Base-by-base conservation (phyloP, 1,140 invertebrate genomes). In the Chlorops oryzae region DNA sequence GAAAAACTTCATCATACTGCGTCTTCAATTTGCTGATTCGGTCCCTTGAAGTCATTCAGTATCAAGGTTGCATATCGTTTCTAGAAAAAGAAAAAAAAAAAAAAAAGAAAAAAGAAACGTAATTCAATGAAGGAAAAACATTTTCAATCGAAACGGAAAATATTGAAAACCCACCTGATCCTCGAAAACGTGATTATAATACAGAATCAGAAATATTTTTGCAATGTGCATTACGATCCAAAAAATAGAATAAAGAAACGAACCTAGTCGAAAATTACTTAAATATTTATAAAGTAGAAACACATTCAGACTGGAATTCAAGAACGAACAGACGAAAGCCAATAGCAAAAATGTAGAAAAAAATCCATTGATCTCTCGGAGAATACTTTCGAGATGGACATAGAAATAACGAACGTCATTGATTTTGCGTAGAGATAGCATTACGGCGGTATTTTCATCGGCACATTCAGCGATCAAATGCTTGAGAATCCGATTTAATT, bases 201-300 rank as follows among this genome's bases (percentile, higher is more conserved):
- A 61, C 0, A 69, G 55, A 20, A 69, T 57, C 20, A 50, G 48
- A 6, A 51, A 44, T 42, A 69, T 58, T 21, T 69, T 69, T 2
- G 53, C 54, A 13, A 63, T 17, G 18, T 69, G 65, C 63, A 69
- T 57, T 18, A 24, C 13, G 5, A 59, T 28, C 61, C 59, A 69
- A 7, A 62, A 22, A 1, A 59, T 32, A 15, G 54, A 56, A 17
- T 66, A 62, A 0, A 56, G 49, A n/a, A n/a, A n/a, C n/a, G n/a
- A n/a, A n/a, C n/a, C n/a, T n/a, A n/a, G n/a, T n/a, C n/a, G n/a
- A n/a, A n/a, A 15, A 5, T 49, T 42, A n/a, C 59, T 55, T 5
- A 65, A 21, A 2, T 45, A 52, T 41, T 69, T 68, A 35, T 64
- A 69, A 1, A 57, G 17, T 5, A 64, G 37, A 22, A 69, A 69